A percentile compares a stretch with the other conserved stretches of the same genome.
These are phyloP conservation scores for Anabacerthia variegaticeps DNA, from an alignment of 2,797 vertebrate species.

Conservation along the genomic window DNA sequence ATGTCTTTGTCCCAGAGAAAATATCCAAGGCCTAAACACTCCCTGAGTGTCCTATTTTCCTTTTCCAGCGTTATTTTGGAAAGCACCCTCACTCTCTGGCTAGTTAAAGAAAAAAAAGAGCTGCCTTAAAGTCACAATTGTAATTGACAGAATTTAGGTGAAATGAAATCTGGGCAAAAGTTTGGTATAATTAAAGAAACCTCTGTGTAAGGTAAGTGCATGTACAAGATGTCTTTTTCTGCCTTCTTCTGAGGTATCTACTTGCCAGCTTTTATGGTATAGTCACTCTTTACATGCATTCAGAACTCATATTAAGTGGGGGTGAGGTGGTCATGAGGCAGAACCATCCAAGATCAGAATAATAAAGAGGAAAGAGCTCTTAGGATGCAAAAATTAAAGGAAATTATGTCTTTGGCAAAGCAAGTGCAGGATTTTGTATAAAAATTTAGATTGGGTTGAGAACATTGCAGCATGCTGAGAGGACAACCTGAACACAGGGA, in stretches of 20 bases:
- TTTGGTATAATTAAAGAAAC: background rate
- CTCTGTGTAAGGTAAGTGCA: background rate
- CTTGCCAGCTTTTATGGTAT: background rate
- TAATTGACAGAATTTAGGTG: background rate
- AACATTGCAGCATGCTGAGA: background rate
- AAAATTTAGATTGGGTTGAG: background rate
- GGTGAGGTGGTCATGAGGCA: background rate
- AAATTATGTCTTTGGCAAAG: background rate
- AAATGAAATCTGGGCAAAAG: background rate
- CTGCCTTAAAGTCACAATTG: background rate
- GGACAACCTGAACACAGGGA: rapidly evolving
- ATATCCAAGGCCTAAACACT: background rate
- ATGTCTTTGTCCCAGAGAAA: background rate
- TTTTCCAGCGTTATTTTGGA: background rate
- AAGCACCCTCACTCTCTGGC: background rate
- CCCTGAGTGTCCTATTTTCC: background rate
- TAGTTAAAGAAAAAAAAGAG: background rate
- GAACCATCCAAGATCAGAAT: background rate
- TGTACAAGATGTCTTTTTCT: background rate
- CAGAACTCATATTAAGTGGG: background rate
- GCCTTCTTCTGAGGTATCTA: background rate
- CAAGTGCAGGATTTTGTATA: rapidly evolving
- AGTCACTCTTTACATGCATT: background rate
- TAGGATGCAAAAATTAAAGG: background rate
- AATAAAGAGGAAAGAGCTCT: background rate